A percentile compares a stretch with the other conserved stretches of the same genome.
Evolutionary conservation across 2,797 vertebrate species (phyloP).

Genomic region (Eurystomus glaucurus): DNA sequence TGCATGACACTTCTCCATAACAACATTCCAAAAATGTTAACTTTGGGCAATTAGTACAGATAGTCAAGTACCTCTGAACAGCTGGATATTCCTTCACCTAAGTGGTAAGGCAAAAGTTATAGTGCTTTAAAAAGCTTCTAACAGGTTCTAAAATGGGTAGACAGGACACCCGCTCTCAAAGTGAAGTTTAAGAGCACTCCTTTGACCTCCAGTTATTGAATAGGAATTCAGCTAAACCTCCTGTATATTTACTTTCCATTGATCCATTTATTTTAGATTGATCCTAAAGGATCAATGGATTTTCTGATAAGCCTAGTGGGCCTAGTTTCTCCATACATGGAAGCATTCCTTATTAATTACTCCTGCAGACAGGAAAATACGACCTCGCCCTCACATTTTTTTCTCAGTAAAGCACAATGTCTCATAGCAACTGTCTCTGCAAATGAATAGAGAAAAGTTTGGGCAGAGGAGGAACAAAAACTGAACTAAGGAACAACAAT

Average conservation of each 20-base stretch:
- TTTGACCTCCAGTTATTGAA: neutral
- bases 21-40: neutral
- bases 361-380: neutral
- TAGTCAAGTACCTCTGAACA: neutral
- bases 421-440: neutral
- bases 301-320: neutral
- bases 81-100: neutral
- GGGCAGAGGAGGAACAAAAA: neutral
- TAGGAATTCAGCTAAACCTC: neutral
- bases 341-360: neutral
- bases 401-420: neutral
- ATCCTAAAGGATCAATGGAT: neutral
- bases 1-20: neutral
- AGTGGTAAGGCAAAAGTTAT: neutral
- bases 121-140: neutral
- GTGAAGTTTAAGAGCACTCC: neutral
- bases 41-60: neutral
- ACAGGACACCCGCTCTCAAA: neutral
- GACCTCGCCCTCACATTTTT: neutral
- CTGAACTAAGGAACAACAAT: neutral
- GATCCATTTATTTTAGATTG: neutral
- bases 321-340: neutral
- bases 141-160: neutral
- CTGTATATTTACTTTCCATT: neutral
- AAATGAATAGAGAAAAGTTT: neutral